Base-by-base conservation (phyloP, 2,113 vertebrate species). In the Oceanodroma tethys region DNA sequence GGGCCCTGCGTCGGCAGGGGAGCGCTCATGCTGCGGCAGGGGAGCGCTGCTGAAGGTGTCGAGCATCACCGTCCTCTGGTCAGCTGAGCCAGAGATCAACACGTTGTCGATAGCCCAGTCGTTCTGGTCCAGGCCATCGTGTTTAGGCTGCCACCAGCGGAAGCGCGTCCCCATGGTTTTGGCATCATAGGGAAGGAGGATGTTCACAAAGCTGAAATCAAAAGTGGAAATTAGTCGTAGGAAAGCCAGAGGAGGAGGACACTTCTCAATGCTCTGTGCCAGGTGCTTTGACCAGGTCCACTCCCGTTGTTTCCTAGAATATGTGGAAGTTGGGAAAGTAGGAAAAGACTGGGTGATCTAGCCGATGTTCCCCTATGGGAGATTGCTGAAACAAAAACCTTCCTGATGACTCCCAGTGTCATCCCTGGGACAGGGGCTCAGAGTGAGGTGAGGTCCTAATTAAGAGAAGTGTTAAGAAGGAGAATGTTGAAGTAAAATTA, bases 21-120 rank as follows among this genome's bases (percentile, higher is more conserved):
- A 95, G 81, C 99, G 98, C 96, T 99, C 99, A 0, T 99, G 99
- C 91, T 98, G 99, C 3, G 99, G 99, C 68, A 99, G 93, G 0
- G 99, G 99, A 15, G 98, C 98, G 0, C 99, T 99, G 96, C 99
- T 99, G 88, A 99, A 99, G 1, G 99, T 99, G 95, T 99, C 99
- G 3, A 99, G 98, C 98, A 99, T 99, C 95, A 99, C 99, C 0
- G 90, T 99, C 75, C 98, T 97, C 78, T 99, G 99, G 26, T 99
- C 98, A 2, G 99, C 99, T 3, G 99, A 99, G 75, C 99, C 99
- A 0, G 99, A 99, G 78, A 99, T 99, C 70, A 99, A 97, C 67
- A 99, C 99, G 0, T 99, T 99, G 97, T 99, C 99, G 3, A 99
- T 97, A 11, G 99, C 99, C 99, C 99, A 99, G 89, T 99, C 99